Percentiles rank a stretch among this genome's conserved stretches.
These are phyloP conservation scores for Psittacula echo DNA, from an alignment of 2,797 vertebrate species.

Conservation along the genomic window DNA sequence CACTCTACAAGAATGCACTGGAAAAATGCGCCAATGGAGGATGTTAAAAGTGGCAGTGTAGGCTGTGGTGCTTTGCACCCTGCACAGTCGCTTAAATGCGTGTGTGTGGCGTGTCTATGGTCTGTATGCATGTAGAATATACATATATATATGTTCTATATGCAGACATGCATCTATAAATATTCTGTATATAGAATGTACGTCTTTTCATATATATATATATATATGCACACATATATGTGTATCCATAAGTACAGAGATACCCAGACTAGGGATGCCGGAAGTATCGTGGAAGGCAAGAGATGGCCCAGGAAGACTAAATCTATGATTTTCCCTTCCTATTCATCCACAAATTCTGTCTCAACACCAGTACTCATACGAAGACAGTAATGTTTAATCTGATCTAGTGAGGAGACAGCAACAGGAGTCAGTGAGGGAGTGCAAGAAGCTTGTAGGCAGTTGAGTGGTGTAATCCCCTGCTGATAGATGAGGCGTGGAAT, in stretches of 20 bases:
- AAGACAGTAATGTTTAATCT: not conserved
- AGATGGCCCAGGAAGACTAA: not conserved
- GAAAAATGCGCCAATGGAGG: rapidly evolving
- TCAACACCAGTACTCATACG: not conserved
- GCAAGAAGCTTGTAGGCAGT: not conserved
- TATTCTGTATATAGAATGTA: not conserved
- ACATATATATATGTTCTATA: not conserved
- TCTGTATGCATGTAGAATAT: not conserved
- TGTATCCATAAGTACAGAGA: not conserved
- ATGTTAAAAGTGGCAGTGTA: not conserved
- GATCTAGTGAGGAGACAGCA: not conserved
- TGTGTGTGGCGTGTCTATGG: not conserved
- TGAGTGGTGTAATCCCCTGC: not conserved
- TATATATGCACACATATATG: rapidly evolving
- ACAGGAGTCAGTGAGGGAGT: not conserved
- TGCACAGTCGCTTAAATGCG: not conserved
- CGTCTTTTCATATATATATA: not conserved
- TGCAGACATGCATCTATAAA: not conserved
- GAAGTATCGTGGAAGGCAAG: not conserved
- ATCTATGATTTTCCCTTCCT: not conserved
- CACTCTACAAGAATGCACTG: not conserved
- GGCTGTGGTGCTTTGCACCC: not conserved
- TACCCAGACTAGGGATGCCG: not conserved
- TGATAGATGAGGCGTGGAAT: not conserved
- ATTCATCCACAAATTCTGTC: not conserved